Base-by-base conservation (phyloP, 2,888 invertebrate genomes). In the Tipula vernalis region DNA sequence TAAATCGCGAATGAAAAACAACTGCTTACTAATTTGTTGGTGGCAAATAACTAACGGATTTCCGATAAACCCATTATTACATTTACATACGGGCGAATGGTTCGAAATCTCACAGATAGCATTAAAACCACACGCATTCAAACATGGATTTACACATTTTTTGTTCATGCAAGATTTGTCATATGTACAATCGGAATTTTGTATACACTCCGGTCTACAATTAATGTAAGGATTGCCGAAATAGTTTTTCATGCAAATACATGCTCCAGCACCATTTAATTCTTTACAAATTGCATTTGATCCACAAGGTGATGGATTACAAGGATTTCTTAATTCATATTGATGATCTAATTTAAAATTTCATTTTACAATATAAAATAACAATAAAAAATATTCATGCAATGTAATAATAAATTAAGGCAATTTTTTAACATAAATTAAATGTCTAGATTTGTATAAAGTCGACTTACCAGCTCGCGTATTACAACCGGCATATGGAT, bases 191-290 rank as follows among this genome's bases (percentile, higher is more conserved):
- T 98, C 97, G 8, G 95, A 94, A 91, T 97, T 97, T 89, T 96
- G 94, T n/a, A 96, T 95, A 91, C 97, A 97, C 93, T 97, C 97
- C 39, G 97, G 97, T 90, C 96, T 93, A 91, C 97, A 97, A 89
- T 96, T 96, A 83, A 95, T 92, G 89, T 97, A 96, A 1, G 97
- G 97, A 92, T 97, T 96, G 86, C 97, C 97, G 89, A 95, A 95
- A 91, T 96, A 97, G 89, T 96, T 96, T 87, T 95, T 94, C 88
- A 96, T 92, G 92, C 97, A 97, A 88, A 94, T 93, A 91, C 97
- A 97, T 88, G 97, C 96, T 85, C 96, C 97, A 87, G 95, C 95
- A 89, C 95, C 96, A 89, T 95, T 94, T 89, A 94, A 93, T 92
- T 96, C 96, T 91, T 94, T 95, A 91, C 98, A 98, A 88, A 96